phyloP scores from a whole-genome alignment of 1,140 invertebrate genomes.

The Theocolax elegans region DNA sequence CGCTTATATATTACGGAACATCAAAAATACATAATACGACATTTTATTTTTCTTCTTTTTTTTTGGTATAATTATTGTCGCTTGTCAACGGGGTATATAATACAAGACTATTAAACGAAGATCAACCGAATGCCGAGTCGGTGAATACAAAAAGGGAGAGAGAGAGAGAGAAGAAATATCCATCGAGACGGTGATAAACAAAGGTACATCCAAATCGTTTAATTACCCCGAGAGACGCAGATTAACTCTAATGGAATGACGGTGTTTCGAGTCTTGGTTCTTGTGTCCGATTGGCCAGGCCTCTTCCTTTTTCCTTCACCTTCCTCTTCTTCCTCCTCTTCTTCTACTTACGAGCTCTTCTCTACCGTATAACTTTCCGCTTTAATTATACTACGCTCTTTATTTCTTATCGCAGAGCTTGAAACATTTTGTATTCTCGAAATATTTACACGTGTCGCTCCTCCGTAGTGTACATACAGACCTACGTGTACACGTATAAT shows the following conservation, averaged over 20 bases:
- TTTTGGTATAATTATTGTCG: not conserved
- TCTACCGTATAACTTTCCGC: not conserved
- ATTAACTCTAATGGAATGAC: conserved; percentile 39
- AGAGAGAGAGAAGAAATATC: not conserved
- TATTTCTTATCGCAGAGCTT: conserved; percentile 19
- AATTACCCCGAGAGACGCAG: conserved; percentile 25
- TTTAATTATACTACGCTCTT: conserved; percentile 24
- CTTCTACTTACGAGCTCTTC: too few species aligned
- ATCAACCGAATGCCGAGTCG: not conserved
- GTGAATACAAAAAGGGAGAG: not conserved
- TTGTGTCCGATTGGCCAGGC: conserved; percentile 11
- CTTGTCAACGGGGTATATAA: not conserved
- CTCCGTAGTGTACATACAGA: conserved; percentile 24
- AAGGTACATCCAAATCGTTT: conserved; percentile 37
- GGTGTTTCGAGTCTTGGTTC: conserved; percentile 24
- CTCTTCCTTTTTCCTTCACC: conserved; percentile 8
- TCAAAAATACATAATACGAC: too few species aligned
- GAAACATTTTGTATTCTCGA: conserved; percentile 30
- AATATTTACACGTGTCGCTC: conserved; percentile 33
- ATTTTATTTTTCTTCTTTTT: not conserved
- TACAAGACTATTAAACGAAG: not conserved
- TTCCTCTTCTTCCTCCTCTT: conserved; percentile 10
- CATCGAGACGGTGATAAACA: conserved; percentile 17
- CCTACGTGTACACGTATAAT: too few species aligned
- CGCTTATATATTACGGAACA: too few species aligned